These are phyloP conservation scores for Cistogaster globosa DNA, from an alignment of 2,888 invertebrate species.

Conservation along the genomic window DNA sequence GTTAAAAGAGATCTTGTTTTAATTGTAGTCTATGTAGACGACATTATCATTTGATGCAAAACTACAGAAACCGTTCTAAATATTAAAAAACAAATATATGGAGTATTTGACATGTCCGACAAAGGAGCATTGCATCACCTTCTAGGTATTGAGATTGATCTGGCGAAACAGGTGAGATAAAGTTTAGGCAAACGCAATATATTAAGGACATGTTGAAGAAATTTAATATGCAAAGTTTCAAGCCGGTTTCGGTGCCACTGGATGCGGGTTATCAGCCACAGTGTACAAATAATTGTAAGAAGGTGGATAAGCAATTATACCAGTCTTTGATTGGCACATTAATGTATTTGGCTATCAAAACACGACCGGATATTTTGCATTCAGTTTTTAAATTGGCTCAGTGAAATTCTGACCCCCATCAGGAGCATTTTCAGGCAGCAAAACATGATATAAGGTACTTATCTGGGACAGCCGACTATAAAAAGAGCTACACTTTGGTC, in stretches of 20 bases:
- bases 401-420: neutral
- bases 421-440: neutral
- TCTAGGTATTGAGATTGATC: constrained; percentile 59
- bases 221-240: neutral
- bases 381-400: neutral
- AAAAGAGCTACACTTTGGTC: neutral
- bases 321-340: neutral
- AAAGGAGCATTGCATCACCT: neutral
- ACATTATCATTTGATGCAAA: neutral
- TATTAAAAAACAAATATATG: constrained; percentile 36
- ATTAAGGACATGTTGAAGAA: neutral
- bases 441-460: neutral
- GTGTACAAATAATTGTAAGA: constrained; percentile 44
- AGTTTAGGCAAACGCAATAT: constrained; percentile 36
- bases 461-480: constrained; percentile 1
- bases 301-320: neutral
- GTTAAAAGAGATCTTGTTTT: neutral
- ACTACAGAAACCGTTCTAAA: neutral
- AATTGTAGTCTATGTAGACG: constrained; percentile 27
- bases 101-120: neutral
- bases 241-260: neutral
- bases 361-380: neutral
- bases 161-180: constrained; percentile 32
- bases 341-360: neutral
- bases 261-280: constrained; percentile 57